Evolutionary conservation across 2,113 vertebrate genomes (phyloP).

Genomic region (Scartelaos histophorus): DNA sequence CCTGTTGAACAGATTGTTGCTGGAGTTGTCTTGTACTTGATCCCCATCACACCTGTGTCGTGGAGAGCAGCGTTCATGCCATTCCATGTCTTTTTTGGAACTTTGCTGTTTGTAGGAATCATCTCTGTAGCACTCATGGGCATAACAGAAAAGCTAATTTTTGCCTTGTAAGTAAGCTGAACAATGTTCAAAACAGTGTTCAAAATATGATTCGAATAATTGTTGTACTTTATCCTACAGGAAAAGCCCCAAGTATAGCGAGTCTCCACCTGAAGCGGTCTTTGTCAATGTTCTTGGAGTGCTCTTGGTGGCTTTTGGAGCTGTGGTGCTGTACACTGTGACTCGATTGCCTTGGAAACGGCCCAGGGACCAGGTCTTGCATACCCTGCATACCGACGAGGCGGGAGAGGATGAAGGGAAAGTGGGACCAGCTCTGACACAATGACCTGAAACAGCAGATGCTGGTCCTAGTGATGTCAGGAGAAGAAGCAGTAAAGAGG

Average conservation of each 20-base stretch:
- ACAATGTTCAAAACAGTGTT: background rate
- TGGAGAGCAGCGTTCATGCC: conserved; percentile 84
- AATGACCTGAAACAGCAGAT: conserved; percentile 59
- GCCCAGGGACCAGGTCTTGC: conserved; percentile 74
- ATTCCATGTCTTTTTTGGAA: conserved; percentile 86
- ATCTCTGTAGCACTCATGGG: conserved; percentile 90
- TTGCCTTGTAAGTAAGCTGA: conserved; percentile 85
- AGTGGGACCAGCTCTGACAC: conserved; percentile 59
- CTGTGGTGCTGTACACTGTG: conserved; percentile 86
- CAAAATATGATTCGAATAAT: background rate
- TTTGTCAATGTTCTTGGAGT: conserved; percentile 89
- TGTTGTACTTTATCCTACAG: conserved; percentile 33
- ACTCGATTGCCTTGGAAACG: conserved; percentile 90
- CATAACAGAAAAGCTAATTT: conserved; percentile 94
- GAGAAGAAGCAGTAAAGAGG: conserved; percentile 78
- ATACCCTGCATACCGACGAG: conserved; percentile 53
- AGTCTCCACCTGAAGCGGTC: conserved; percentile 84
- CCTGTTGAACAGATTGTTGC: conserved; percentile 79
- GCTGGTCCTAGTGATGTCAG: conserved; percentile 76
- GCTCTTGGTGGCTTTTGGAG: conserved; percentile 84
- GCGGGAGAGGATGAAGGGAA: conserved; percentile 55
- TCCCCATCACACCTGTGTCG: conserved; percentile 82
- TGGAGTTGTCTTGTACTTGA: conserved; percentile 84
- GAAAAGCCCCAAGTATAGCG: conserved; percentile 76
- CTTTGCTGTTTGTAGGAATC: conserved; percentile 83